phyloP scores from a whole-genome alignment of 2,888 invertebrate species.

The Nemotelus pantherinus region DNA sequence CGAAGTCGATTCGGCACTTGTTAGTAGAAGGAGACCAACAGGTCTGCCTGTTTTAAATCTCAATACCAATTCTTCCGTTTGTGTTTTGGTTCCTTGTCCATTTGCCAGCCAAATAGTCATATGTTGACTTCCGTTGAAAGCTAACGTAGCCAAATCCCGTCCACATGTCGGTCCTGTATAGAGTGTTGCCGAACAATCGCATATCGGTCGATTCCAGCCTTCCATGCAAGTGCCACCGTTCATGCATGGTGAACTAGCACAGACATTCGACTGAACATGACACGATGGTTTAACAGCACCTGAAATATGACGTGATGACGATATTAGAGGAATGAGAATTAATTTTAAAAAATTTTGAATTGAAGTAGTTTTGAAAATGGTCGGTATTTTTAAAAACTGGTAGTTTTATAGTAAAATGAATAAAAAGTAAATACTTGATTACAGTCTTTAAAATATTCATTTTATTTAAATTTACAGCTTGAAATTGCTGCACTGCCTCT shows the following conservation, averaged over 20 bases:
- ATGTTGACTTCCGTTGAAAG: constrained; percentile 89
- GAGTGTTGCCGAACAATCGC: constrained; percentile 90
- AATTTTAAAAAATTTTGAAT: constrained; percentile 8
- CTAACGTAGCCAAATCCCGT: constrained; percentile 86
- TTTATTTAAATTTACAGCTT: too few relatives aligned
- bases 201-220: constrained; percentile 95
- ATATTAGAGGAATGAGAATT: constrained; percentile 17
- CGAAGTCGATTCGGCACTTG: constrained; percentile 79
- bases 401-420: background rate
- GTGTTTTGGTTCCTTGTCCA: constrained; percentile 77
- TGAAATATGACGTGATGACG: constrained; percentile 60
- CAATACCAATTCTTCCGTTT: constrained; percentile 89
- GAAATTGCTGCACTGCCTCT: too few relatives aligned
- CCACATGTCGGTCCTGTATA: constrained; percentile 93
- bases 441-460: too few relatives aligned
- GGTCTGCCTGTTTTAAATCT: constrained; percentile 86
- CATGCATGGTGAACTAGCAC: constrained; percentile 87
- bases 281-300: constrained; percentile 91
- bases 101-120: constrained; percentile 78
- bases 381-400: background rate
- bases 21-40: constrained; percentile 80
- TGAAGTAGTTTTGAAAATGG: background rate
- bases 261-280: constrained; percentile 82
- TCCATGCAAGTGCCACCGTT: constrained; percentile 89
- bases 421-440: too few relatives aligned